Percentiles rank a stretch among this genome's conserved stretches.
Evolutionary conservation across 2,888 invertebrate genomes (phyloP).

Genomic region (Masnerella sp.): DNA sequence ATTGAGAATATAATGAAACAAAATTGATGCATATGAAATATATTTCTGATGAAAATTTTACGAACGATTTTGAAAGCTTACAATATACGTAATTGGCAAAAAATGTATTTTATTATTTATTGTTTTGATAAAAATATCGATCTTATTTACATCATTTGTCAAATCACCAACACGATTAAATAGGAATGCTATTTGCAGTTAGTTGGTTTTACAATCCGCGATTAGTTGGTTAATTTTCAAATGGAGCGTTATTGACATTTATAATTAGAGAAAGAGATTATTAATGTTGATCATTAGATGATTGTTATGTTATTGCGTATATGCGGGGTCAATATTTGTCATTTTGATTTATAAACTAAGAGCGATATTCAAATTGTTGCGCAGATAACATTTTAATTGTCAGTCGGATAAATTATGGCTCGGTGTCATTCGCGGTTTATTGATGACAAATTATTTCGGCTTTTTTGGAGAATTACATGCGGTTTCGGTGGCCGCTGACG

Average conservation of each 20-base stretch:
- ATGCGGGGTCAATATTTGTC: constrained; percentile 36
- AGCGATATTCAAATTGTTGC: constrained; percentile 48
- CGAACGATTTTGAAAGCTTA: no score
- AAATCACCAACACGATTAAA: no score
- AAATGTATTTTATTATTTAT: no score
- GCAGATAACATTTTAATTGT: constrained; percentile 52
- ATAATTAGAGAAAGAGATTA: constrained; percentile 23
- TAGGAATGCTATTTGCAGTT: no score
- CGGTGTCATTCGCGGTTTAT: constrained; percentile 24
- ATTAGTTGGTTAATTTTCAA: no score
- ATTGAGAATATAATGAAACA: no score
- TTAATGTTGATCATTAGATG: constrained; percentile 28
- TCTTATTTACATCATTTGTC: no score
- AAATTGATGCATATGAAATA: no score
- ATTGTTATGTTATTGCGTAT: constrained; percentile 22
- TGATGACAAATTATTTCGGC: constrained; percentile 20
- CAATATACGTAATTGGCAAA: no score
- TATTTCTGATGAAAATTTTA: no score
- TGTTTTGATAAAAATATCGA: no score
- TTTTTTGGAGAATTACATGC: neutral
- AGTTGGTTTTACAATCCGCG: no score
- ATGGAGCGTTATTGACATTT: constrained; percentile 21
- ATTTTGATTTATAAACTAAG: constrained; percentile 45
- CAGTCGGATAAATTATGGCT: constrained; percentile 29
- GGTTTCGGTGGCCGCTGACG: neutral